Evolutionary conservation across 2,113 vertebrate species (phyloP).

Genomic region (Mola mola): DNA sequence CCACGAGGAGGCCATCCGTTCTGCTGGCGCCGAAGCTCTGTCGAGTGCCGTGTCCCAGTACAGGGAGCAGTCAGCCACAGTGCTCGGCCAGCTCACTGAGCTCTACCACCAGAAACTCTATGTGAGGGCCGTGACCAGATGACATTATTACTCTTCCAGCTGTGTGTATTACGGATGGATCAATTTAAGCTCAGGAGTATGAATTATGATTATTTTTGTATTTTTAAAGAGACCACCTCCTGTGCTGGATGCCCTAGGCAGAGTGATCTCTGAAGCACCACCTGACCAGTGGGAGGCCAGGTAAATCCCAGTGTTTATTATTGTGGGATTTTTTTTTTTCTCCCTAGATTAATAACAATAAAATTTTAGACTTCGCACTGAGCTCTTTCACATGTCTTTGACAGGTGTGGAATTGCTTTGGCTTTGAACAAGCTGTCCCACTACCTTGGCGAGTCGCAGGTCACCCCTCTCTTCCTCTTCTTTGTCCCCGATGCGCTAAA

Average conservation of each 20-base stretch:
- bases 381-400: neutral
- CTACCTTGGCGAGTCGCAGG: conserved; percentile 90
- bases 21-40: conserved; percentile 91
- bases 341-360: too few species aligned
- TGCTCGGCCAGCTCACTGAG: conserved; percentile 89
- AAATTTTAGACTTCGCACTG: conserved; percentile 1
- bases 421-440: conserved; percentile 93
- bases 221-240: conserved; percentile 90
- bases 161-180: neutral
- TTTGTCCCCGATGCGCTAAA: conserved; percentile 98
- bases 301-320: conserved; percentile 70
- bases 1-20: conserved; percentile 90
- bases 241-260: conserved; percentile 93
- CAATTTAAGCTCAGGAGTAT: neutral
- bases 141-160: neutral
- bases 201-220: neutral
- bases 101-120: conserved; percentile 97
- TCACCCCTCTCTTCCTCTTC: conserved; percentile 96
- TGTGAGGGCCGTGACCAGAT: conserved; percentile 79
- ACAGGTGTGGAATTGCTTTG: conserved; percentile 94
- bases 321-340: too few species aligned
- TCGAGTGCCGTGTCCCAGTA: conserved; percentile 90
- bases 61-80: conserved; percentile 85
- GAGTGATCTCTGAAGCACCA: conserved; percentile 95
- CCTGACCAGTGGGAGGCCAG: conserved; percentile 99